phyloP scores from a whole-genome alignment of 2,113 vertebrate genomes.

The Arenaria interpres region DNA sequence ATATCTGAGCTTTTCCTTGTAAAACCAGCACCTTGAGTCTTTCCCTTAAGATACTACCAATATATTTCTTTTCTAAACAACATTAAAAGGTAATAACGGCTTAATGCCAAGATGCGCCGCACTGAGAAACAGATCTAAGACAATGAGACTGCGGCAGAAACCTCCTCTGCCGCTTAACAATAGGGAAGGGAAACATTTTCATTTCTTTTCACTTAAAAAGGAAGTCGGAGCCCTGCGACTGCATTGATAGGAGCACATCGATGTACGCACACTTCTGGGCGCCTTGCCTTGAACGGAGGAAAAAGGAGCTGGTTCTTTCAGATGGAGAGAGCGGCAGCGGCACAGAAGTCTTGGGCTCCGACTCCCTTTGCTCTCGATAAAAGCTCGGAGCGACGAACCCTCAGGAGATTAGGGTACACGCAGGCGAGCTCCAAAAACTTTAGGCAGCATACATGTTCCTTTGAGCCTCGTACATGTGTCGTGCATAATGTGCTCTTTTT shows the following conservation, averaged over 20 bases:
- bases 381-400: slow-evolving; percentile 48
- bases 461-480: slow-evolving; percentile 58
- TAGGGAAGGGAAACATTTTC: background rate
- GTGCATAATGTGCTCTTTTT: slow-evolving; percentile 43
- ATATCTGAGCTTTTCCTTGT: background rate
- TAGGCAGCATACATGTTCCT: slow-evolving; percentile 61
- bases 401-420: slow-evolving; percentile 39
- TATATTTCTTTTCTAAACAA: background rate
- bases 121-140: slow-evolving; percentile 17
- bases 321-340: slow-evolving; percentile 19
- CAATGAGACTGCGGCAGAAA: slow-evolving; percentile 12
- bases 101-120: slow-evolving; percentile 4
- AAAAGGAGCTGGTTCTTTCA: slow-evolving; percentile 63
- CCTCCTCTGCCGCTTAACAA: background rate
- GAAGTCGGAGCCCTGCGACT: slow-evolving; percentile 39
- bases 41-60: background rate
- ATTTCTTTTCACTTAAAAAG: slow-evolving; percentile 54
- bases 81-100: slow-evolving; percentile 1
- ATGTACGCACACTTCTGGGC: slow-evolving; percentile 36
- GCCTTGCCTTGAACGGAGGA: slow-evolving; percentile 50
- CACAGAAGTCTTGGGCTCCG: slow-evolving; percentile 32
- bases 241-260: slow-evolving; percentile 35
- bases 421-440: slow-evolving; percentile 45
- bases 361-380: slow-evolving; percentile 54
- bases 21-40: background rate